Percentiles rank a stretch among this genome's conserved stretches.
Conservation (phyloP, 2,113 vertebrate species). For the Upupa epops region DNA sequence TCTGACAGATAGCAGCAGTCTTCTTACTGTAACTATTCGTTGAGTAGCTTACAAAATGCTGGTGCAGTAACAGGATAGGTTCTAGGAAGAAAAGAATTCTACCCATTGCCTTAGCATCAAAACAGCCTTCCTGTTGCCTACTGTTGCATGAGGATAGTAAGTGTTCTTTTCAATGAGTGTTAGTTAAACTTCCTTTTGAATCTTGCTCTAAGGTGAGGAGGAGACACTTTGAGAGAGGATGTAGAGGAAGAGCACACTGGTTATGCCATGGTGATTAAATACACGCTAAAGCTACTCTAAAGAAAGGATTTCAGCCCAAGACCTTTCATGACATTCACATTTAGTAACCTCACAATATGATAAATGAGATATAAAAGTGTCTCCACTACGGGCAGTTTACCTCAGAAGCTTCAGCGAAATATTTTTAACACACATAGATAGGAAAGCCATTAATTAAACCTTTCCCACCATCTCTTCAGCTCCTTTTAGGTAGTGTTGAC, state of each 20-base stretch:
- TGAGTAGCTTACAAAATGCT: not conserved
- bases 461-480: not conserved
- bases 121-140: not conserved
- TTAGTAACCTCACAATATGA: not conserved
- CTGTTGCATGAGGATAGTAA: not conserved
- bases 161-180: not conserved
- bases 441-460: not conserved
- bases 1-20: not conserved
- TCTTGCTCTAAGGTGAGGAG: not conserved
- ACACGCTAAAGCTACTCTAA: not conserved
- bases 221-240: not conserved
- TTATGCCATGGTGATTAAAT: not conserved
- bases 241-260: not conserved
- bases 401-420: not conserved
- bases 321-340: not conserved
- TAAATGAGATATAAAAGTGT: not conserved
- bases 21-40: not conserved
- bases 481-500: not conserved
- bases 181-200: not conserved
- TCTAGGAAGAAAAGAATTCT: not conserved
- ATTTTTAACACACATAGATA: not conserved
- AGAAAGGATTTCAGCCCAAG: not conserved
- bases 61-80: not conserved
- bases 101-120: rapidly evolving
- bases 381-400: not conserved